phyloP scores from a whole-genome alignment of 2,113 vertebrate species.

The Sisor rabdophorus region DNA sequence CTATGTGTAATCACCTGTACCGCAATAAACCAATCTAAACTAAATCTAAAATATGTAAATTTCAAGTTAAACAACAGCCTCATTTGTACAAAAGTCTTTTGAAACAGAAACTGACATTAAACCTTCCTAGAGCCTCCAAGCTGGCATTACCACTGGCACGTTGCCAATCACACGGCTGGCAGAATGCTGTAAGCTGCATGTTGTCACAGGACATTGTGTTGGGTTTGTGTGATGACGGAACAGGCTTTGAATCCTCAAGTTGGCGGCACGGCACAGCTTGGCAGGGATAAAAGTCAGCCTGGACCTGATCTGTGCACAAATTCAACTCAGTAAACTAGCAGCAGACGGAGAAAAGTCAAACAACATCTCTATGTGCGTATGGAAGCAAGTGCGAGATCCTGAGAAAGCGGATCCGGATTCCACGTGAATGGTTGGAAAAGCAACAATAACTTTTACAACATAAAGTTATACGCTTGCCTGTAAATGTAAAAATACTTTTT shows the following conservation, averaged over 20 bases:
- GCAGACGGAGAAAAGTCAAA: conserved; percentile 17
- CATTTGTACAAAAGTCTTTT: conserved; percentile 19
- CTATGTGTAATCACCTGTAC: background rate
- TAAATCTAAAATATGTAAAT: background rate
- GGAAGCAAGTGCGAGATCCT: background rate
- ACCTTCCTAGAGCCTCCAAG: conserved; percentile 32
- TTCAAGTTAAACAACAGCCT: background rate
- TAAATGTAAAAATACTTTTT: too few species aligned
- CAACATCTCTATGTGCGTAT: background rate
- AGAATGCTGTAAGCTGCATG: conserved; percentile 42
- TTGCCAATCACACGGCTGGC: conserved; percentile 40
- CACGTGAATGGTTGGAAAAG: background rate
- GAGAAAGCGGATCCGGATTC: background rate
- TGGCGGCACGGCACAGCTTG: conserved; percentile 39
- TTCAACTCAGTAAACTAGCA: background rate
- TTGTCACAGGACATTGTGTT: conserved; percentile 44
- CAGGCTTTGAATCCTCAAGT: conserved; percentile 35
- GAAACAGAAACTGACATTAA: conserved; percentile 38
- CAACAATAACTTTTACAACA: background rate
- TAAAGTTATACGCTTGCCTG: background rate
- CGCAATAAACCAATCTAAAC: background rate
- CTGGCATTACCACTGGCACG: conserved; percentile 40
- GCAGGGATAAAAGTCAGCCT: conserved; percentile 38
- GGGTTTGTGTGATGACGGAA: conserved; percentile 46
- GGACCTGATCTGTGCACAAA: conserved; percentile 6